A percentile compares a stretch with the other conserved stretches of the same genome.
Evolutionary conservation across 2,888 invertebrate species (phyloP).

Genomic region (Quadroppia sp.): DNA sequence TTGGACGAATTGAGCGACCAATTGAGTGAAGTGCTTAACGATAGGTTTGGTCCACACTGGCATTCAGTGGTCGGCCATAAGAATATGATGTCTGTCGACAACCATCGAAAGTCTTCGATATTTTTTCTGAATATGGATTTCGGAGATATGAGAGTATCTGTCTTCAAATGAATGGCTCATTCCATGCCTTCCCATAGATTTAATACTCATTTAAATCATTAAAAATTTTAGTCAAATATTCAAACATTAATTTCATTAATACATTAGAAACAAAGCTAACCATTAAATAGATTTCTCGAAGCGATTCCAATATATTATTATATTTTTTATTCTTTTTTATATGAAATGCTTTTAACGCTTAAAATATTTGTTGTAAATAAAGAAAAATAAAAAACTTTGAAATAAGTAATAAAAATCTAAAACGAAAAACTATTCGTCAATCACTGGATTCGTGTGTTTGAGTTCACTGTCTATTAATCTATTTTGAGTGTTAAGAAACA

Average conservation of each 20-base stretch:
- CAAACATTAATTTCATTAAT: too few species aligned
- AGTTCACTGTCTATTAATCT: neutral
- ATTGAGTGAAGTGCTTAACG: conserved; percentile 35
- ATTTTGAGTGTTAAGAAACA: conserved; percentile 9
- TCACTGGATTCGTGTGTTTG: neutral
- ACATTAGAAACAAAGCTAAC: too few species aligned
- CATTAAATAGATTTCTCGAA: too few species aligned
- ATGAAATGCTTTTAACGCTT: too few species aligned
- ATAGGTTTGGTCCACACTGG: conserved; percentile 40
- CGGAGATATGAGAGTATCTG: conserved; percentile 32
- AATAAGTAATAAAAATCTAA: neutral
- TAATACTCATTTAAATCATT: too few species aligned
- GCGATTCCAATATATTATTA: too few species aligned
- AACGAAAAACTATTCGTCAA: neutral
- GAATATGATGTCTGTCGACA: conserved; percentile 35
- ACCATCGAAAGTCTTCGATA: conserved; percentile 38
- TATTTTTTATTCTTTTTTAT: too few species aligned
- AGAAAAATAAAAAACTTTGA: neutral
- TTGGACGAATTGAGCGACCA: conserved; percentile 28
- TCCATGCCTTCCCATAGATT: neutral
- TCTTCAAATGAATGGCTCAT: conserved; percentile 37
- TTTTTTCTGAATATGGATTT: conserved; percentile 38
- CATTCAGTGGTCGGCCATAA: conserved; percentile 38
- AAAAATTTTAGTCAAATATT: too few species aligned
- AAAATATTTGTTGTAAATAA: neutral